Evolutionary conservation across 2,888 invertebrate genomes (phyloP).

Genomic region (Frankliniella intonsa): DNA sequence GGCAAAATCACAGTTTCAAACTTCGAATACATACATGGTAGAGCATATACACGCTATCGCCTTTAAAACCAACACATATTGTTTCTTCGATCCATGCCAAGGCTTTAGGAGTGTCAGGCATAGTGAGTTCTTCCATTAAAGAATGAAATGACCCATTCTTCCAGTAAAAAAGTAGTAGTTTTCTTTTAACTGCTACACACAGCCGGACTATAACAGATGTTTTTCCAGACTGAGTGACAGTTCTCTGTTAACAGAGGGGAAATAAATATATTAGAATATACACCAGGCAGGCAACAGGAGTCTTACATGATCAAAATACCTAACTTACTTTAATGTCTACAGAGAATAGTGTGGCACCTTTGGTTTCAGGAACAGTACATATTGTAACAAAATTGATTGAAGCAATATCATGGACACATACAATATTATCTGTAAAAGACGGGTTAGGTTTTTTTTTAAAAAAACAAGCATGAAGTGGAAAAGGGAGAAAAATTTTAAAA

Average conservation of each 20-base stretch:
- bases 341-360: constrained; percentile 85
- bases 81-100: constrained; percentile 78
- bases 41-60: constrained; percentile 62
- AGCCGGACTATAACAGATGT: constrained; percentile 72
- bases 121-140: constrained; percentile 64
- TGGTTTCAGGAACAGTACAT: constrained; percentile 70
- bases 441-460: constrained; percentile 29
- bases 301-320: not conserved
- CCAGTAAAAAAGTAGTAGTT: constrained; percentile 82
- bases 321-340: constrained; percentile 63
- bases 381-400: constrained; percentile 74
- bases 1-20: not conserved
- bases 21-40: constrained; percentile 58
- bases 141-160: constrained; percentile 76
- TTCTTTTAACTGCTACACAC: constrained; percentile 81
- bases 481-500: constrained; percentile 27
- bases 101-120: constrained; percentile 74
- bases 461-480: constrained; percentile 23
- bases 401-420: constrained; percentile 78
- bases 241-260: constrained; percentile 47
- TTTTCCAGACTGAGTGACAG: constrained; percentile 65
- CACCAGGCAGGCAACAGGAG: not conserved
- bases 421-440: constrained; percentile 61
- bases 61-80: constrained; percentile 82
- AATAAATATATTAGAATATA: constrained; percentile 33